Evolutionary conservation across 2,113 vertebrate species (phyloP).

Genomic region (Carassius auratus): DNA sequence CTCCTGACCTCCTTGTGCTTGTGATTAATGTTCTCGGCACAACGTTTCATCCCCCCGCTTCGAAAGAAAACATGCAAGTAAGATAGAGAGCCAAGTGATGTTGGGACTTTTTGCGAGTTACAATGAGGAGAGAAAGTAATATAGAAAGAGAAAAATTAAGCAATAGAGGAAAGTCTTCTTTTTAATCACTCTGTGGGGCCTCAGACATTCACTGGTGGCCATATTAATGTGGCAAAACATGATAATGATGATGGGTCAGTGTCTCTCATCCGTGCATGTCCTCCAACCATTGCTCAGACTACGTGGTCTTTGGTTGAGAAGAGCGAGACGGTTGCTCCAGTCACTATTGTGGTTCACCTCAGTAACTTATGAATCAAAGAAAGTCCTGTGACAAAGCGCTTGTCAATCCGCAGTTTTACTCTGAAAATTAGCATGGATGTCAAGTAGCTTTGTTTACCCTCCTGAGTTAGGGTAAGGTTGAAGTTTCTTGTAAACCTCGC

Average conservation of each 20-base stretch:
- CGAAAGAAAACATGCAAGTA: constrained; percentile 48
- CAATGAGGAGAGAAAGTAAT: constrained; percentile 24
- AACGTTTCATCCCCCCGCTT: constrained; percentile 56
- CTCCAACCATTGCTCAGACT: constrained; percentile 5
- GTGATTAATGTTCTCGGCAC: constrained; percentile 60
- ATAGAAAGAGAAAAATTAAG: neutral
- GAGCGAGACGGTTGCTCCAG: constrained; percentile 33
- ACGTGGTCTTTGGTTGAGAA: constrained; percentile 26
- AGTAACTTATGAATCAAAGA: constrained; percentile 39
- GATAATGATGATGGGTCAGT: constrained; percentile 27
- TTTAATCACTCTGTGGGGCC: constrained; percentile 24
- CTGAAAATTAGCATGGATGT: neutral
- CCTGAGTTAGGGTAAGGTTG: neutral
- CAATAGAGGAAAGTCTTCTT: constrained; percentile 7
- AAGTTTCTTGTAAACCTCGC: neutral
- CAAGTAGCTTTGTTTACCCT: neutral
- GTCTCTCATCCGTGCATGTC: constrained; percentile 5
- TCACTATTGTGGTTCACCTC: constrained; percentile 40
- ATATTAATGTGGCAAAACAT: constrained; percentile 22
- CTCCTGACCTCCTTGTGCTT: constrained; percentile 60
- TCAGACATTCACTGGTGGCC: constrained; percentile 21
- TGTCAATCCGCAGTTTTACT: constrained; percentile 17
- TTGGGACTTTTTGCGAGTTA: constrained; percentile 3
- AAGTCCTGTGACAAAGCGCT: neutral
- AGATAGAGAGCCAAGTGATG: constrained; percentile 42